Evolutionary conservation across 2,113 vertebrate genomes (phyloP).

Genomic region (Corvus cornix): DNA sequence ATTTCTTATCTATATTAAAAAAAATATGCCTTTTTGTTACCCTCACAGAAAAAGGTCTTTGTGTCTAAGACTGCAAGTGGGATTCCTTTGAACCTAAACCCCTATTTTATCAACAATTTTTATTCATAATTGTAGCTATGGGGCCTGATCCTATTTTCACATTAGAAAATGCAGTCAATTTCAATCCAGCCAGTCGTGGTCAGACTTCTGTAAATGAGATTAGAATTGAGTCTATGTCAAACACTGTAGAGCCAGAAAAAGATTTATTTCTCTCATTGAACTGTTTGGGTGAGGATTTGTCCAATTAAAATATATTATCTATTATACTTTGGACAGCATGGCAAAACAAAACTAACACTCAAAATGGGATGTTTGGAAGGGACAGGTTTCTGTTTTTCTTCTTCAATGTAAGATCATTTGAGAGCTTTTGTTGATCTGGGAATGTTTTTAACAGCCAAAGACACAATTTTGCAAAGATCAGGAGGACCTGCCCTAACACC

Average conservation of each 20-base stretch:
- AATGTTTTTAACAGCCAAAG: background rate
- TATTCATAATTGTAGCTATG: conserved; percentile 4
- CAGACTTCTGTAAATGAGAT: conserved; percentile 47
- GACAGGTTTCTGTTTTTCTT: background rate
- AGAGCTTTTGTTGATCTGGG: background rate
- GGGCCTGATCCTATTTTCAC: conserved; percentile 1
- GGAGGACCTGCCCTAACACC: background rate
- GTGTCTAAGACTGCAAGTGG: background rate
- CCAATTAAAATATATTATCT: conserved; percentile 49
- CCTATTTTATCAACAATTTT: background rate
- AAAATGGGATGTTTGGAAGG: background rate
- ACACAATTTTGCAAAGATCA: background rate
- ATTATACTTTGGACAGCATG: conserved; percentile 14
- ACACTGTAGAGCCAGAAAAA: conserved; percentile 26
- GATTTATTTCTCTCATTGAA: conserved; percentile 39
- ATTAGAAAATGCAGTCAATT: conserved; percentile 14
- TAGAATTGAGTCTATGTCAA: conserved; percentile 55
- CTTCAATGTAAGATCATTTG: background rate
- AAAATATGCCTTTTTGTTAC: background rate
- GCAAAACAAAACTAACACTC: background rate
- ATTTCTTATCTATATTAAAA: background rate
- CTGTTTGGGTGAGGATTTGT: background rate
- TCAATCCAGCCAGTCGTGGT: background rate
- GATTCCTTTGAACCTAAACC: background rate
- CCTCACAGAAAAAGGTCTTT: background rate